Evolutionary conservation across 2,797 vertebrate species (phyloP).

Genomic region (Antrozous pallidus): DNA sequence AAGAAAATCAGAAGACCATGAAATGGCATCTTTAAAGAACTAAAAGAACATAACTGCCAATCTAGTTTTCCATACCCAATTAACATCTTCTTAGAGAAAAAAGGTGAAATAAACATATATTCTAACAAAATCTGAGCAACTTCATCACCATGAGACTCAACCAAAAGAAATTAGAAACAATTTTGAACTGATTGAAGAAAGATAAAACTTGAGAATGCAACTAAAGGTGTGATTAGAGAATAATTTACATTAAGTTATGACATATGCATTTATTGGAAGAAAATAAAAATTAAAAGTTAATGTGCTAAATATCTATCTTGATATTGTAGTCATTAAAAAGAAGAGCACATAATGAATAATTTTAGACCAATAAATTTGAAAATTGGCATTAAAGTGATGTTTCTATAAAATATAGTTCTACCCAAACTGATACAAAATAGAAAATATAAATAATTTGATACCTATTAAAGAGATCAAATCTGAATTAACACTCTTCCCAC

Average conservation of each 20-base stretch:
- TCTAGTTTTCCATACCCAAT: not conserved
- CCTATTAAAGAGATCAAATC: not conserved
- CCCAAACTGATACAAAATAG: not conserved
- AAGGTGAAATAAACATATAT: not conserved
- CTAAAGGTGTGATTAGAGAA: not conserved
- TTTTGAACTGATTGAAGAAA: not conserved
- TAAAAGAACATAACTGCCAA: not conserved
- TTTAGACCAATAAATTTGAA: not conserved
- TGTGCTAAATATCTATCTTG: not conserved
- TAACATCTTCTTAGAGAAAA: not conserved
- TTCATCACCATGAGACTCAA: not conserved
- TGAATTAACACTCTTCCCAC: not conserved
- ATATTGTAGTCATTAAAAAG: not conserved
- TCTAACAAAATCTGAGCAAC: not conserved
- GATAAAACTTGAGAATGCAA: not conserved
- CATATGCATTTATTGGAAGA: not conserved
- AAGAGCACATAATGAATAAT: not conserved
- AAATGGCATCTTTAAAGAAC: not conserved
- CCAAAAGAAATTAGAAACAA: not conserved
- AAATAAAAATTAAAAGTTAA: conserved; percentile 19
- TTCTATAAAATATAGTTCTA: not conserved
- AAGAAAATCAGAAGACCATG: not conserved
- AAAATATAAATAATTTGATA: not conserved
- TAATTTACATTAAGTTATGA: not conserved
- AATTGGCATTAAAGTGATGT: not conserved